Conservation (phyloP, 2,797 vertebrate genomes). For the Neomorphus geoffroyi region DNA sequence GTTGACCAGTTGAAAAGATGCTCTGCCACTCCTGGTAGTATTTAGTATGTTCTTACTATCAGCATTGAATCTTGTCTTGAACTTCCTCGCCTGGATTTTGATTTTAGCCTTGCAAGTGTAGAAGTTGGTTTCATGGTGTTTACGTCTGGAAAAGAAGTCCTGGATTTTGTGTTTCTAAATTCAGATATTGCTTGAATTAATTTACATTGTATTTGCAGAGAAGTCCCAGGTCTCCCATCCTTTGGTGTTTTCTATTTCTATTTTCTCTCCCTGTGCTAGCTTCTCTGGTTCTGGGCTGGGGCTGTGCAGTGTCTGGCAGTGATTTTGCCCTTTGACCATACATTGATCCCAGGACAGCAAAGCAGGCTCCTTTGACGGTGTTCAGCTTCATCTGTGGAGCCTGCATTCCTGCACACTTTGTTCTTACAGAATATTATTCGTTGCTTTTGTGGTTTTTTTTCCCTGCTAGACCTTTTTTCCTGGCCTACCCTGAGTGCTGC, state of each 20-base stretch:
- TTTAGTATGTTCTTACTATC: background rate
- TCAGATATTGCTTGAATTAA: background rate
- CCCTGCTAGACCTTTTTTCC: background rate
- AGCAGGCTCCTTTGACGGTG: background rate
- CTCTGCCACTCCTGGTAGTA: background rate
- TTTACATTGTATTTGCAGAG: background rate
- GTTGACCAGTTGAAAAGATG: background rate
- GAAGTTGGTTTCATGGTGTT: background rate
- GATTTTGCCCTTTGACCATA: background rate
- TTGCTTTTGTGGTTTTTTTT: background rate
- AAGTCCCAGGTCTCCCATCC: background rate
- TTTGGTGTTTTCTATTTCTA: background rate
- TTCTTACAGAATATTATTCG: background rate
- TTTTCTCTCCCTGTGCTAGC: background rate
- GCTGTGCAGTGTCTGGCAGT: background rate
- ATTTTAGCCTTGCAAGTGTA: background rate
- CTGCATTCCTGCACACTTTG: background rate
- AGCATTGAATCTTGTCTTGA: background rate
- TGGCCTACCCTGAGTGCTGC: fast-evolving
- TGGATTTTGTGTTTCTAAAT: background rate
- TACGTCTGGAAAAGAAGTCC: background rate
- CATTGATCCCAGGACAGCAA: background rate
- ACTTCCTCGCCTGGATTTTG: background rate
- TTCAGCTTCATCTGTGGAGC: background rate
- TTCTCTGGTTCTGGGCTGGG: no score